These are phyloP conservation scores for Microtus ochrogaster DNA, from an alignment of 2,113 vertebrate genomes.

Conservation along the genomic window DNA sequence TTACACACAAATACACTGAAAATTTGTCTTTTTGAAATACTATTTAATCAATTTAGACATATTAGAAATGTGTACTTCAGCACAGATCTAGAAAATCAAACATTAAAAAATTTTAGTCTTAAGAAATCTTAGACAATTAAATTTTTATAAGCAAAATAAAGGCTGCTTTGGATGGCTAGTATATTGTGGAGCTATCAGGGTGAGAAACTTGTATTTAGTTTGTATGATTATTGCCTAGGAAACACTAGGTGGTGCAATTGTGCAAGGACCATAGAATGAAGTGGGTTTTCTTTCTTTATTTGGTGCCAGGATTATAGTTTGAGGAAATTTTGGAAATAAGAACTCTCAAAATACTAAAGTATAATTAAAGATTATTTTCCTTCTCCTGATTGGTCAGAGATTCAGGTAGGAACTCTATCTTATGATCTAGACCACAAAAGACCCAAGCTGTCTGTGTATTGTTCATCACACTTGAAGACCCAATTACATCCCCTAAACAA, in stretches of 20 bases:
- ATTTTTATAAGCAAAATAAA: constrained; percentile 31
- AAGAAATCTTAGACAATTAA: constrained; percentile 42
- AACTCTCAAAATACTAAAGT: constrained; percentile 57
- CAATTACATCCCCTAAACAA: constrained; percentile 28
- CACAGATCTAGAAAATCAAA: constrained; percentile 47
- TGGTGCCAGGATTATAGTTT: constrained; percentile 70
- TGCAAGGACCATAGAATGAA: constrained; percentile 75
- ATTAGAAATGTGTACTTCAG: constrained; percentile 21
- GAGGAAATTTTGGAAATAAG: constrained; percentile 57
- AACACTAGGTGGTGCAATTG: constrained; percentile 89
- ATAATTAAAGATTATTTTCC: neutral
- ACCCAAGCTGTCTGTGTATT: constrained; percentile 27
- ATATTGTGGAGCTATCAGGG: neutral
- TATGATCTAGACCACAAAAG: constrained; percentile 20
- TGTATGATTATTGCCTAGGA: constrained; percentile 61
- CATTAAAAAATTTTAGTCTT: constrained; percentile 41
- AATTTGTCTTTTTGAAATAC: constrained; percentile 4
- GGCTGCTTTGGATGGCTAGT: neutral
- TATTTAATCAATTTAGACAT: neutral
- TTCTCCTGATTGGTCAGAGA: constrained; percentile 38
- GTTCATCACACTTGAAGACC: constrained; percentile 52
- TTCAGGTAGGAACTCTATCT: constrained; percentile 27
- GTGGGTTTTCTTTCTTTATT: neutral
- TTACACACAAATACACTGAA: neutral
- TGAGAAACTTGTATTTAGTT: constrained; percentile 38